These are phyloP conservation scores for Sebastes hopkinsi DNA, from an alignment of 2,797 vertebrate species.

Conservation along the genomic window DNA sequence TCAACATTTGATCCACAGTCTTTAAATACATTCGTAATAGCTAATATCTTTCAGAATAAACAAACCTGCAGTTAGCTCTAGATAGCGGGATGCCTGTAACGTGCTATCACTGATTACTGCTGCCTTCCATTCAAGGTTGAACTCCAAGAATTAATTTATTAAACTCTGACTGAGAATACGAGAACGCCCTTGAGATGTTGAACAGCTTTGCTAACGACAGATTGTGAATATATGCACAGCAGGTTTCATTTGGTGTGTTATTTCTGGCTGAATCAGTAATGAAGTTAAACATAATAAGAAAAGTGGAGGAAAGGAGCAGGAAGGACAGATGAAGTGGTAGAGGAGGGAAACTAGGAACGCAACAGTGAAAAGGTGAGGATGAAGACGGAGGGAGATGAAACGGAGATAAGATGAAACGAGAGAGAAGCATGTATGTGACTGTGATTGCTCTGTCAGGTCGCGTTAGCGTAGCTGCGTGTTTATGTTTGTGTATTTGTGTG, in stretches of 20 bases:
- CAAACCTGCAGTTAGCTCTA: background rate
- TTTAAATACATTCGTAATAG: background rate
- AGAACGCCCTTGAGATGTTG: background rate
- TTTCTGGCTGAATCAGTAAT: background rate
- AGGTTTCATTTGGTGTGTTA: background rate
- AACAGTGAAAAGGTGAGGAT: background rate
- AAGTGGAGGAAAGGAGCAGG: background rate
- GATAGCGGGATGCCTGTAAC: background rate
- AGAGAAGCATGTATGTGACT: constrained; percentile 20
- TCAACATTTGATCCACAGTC: no score
- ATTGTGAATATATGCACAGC: background rate
- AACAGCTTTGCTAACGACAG: background rate
- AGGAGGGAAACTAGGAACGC: background rate
- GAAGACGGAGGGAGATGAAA: constrained; percentile 21
- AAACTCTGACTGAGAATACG: background rate
- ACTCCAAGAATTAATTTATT: background rate
- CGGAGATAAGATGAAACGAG: constrained; percentile 11
- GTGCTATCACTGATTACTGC: background rate
- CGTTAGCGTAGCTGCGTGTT: constrained; percentile 30
- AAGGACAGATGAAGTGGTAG: background rate
- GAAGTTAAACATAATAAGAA: background rate
- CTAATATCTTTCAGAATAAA: background rate
- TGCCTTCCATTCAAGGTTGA: background rate
- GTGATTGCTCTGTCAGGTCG: constrained; percentile 53
- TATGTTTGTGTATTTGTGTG: constrained; percentile 13